phyloP scores from a whole-genome alignment of 23 tunicate species.

The Pegea sp. region DNA sequence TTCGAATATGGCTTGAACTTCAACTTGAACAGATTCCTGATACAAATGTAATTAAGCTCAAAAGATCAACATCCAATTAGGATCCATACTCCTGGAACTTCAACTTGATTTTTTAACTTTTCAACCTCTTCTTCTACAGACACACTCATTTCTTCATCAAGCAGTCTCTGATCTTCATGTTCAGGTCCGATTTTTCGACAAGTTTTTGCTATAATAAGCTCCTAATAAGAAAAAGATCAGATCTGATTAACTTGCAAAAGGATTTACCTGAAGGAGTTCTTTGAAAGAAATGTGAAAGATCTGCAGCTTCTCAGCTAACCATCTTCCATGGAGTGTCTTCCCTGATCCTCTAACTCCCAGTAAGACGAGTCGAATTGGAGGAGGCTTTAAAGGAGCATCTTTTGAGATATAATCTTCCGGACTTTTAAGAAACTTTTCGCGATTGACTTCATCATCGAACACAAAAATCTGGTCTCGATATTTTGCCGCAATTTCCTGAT shows the following conservation, averaged over 20 bases:
- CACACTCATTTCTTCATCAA: constrained; percentile 37
- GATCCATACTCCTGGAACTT: too few relatives aligned
- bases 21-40: too few relatives aligned
- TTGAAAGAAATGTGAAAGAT: constrained; percentile 83
- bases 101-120: too few relatives aligned
- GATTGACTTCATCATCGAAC: constrained; percentile 57
- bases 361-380: constrained; percentile 63
- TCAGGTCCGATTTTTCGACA: constrained; percentile 74
- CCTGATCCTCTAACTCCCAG: constrained; percentile 82
- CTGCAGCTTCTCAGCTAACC: constrained; percentile 62
- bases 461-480: constrained; percentile 65
- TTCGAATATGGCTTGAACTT: too few relatives aligned
- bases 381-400: constrained; percentile 41
- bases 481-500: constrained; percentile 78
- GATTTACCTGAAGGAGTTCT: constrained; percentile 52
- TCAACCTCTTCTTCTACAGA: constrained; percentile 65
- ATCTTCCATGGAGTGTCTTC: constrained; percentile 70
- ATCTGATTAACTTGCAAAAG: not conserved
- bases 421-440: constrained; percentile 36
- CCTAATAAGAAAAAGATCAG: constrained; percentile 11
- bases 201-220: constrained; percentile 56
- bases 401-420: constrained; percentile 24
- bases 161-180: constrained; percentile 57
- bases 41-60: too few relatives aligned
- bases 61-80: too few relatives aligned